Evolutionary conservation across 2,888 invertebrate species (phyloP).

Genomic region (Papilio gigon): DNA sequence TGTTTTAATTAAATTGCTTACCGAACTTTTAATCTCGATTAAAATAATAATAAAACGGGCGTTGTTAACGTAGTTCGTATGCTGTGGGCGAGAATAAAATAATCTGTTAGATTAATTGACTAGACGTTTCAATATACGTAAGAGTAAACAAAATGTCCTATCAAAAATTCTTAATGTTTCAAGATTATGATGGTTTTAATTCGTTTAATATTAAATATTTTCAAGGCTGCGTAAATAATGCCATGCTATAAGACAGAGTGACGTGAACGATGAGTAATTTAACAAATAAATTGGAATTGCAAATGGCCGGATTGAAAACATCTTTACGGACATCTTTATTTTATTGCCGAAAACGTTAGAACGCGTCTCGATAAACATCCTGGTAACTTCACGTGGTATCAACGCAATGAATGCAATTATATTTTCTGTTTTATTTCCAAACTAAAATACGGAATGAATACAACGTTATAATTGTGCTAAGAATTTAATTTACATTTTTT

Average conservation of each 20-base stretch:
- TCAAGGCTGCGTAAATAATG: too few relatives aligned
- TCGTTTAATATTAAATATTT: too few relatives aligned
- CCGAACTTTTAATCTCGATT: background rate
- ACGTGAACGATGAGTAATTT: constrained; percentile 1
- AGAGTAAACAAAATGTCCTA: too few relatives aligned
- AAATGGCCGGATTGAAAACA: constrained; percentile 10
- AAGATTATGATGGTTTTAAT: too few relatives aligned
- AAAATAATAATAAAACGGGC: background rate
- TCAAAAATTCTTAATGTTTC: too few relatives aligned
- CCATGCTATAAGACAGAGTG: background rate
- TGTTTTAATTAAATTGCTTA: constrained; percentile 16
- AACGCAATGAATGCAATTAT: background rate
- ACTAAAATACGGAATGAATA: background rate
- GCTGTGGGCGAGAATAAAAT: background rate
- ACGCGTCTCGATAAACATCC: background rate
- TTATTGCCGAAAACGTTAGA: constrained; percentile 14
- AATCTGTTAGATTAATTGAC: background rate
- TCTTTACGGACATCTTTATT: constrained; percentile 13
- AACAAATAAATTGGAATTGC: constrained; percentile 14
- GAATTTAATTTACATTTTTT: background rate
- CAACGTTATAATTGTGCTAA: background rate
- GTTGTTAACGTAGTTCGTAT: background rate
- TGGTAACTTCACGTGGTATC: background rate
- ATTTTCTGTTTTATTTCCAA: background rate
- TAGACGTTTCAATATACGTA: background rate